Evolutionary conservation across 1,140 invertebrate genomes (phyloP).

Genomic region (Patella vulgata): DNA sequence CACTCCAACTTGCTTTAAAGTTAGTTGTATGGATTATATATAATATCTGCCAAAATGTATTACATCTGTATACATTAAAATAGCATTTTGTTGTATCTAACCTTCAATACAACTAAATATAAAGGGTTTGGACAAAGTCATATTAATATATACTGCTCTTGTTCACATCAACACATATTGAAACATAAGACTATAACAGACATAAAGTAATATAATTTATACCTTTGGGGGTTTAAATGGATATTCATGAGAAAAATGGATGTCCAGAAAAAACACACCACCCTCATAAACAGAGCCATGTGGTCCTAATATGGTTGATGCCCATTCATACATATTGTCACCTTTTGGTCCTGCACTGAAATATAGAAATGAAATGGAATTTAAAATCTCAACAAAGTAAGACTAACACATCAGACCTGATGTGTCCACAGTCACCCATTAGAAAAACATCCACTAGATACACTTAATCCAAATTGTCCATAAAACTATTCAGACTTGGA

Average conservation of each 20-base stretch:
- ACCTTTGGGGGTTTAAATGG: conserved; percentile 71
- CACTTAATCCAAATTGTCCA: not conserved
- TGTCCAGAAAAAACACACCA: conserved; percentile 78
- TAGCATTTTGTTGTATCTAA: too few relatives aligned
- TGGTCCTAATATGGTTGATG: conserved; percentile 60
- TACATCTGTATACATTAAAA: too few relatives aligned
- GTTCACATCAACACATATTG: too few relatives aligned
- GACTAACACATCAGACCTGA: not conserved
- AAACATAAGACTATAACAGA: too few relatives aligned
- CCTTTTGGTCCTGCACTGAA: conserved; percentile 63
- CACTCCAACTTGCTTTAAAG: too few relatives aligned
- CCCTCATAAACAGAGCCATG: conserved; percentile 72
- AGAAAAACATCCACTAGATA: not conserved
- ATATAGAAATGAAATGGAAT: conserved; percentile 15
- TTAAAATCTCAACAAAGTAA: not conserved
- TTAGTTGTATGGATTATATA: too few relatives aligned
- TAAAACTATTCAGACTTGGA: too few relatives aligned
- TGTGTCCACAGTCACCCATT: not conserved
- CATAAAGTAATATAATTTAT: too few relatives aligned
- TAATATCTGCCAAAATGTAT: too few relatives aligned
- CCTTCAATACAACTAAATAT: too few relatives aligned
- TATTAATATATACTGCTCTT: too few relatives aligned
- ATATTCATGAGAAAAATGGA: conserved; percentile 73
- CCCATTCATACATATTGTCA: conserved; percentile 64
- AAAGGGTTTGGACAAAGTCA: too few relatives aligned